phyloP scores from a whole-genome alignment of 2,113 vertebrate species.

The Chloebia gouldiae region DNA sequence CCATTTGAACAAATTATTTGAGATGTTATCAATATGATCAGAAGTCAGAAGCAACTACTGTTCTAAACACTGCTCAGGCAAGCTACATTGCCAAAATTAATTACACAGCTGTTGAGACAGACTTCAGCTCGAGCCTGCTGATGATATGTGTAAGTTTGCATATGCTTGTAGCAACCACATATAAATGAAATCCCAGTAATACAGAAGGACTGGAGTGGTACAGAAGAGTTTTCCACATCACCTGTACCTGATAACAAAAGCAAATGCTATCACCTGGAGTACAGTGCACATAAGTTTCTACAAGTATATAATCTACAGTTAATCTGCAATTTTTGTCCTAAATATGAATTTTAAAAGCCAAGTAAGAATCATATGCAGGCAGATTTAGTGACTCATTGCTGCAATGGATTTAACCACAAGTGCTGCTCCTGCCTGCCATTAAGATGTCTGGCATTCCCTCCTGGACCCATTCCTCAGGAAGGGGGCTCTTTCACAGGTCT shows the following conservation, averaged over 20 bases:
- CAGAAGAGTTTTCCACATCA: not conserved
- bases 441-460: not conserved
- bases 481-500: not conserved
- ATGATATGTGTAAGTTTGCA: not conserved
- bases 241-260: not conserved
- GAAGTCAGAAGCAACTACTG: not conserved
- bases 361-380: not conserved
- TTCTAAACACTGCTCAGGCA: not conserved
- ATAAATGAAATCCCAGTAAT: not conserved
- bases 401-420: not conserved
- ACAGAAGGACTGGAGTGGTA: not conserved
- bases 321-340: not conserved
- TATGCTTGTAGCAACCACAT: not conserved
- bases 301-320: not conserved
- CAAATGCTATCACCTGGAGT: not conserved
- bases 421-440: not conserved
- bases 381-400: conserved; percentile 17
- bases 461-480: not conserved
- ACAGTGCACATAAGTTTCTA: not conserved
- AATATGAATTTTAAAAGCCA: not conserved
- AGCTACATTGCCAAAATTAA: not conserved
- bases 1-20: not conserved
- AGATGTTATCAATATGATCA: not conserved
- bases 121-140: not conserved
- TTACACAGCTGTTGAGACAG: not conserved